Evolutionary conservation across 2,888 invertebrate genomes (phyloP).

Genomic region (Athripsodes cinereus): DNA sequence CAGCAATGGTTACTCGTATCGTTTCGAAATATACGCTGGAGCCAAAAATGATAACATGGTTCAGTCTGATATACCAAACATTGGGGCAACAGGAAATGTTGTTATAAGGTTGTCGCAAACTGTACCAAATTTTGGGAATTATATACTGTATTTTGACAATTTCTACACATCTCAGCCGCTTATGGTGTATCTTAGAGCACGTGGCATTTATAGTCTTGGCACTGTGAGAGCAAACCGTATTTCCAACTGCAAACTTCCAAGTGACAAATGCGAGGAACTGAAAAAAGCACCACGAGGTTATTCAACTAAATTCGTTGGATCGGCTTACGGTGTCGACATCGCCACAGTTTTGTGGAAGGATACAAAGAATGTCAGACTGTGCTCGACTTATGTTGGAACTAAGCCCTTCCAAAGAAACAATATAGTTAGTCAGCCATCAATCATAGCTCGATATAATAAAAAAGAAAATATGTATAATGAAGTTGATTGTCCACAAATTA

Average conservation of each 20-base stretch:
- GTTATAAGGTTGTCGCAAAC: conserved; percentile 23
- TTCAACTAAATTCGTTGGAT: background rate
- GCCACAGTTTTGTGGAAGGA: conserved; percentile 4
- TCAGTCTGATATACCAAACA: conserved; percentile 20
- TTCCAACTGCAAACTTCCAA: background rate
- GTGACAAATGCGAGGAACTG: background rate
- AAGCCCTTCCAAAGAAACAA: conserved; percentile 3
- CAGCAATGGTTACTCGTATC: conserved; percentile 27
- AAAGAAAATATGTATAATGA: background rate
- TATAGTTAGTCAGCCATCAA: background rate
- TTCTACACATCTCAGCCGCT: background rate
- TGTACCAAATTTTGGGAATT: conserved; percentile 2
- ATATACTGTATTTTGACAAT: conserved; percentile 5
- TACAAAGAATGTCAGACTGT: background rate
- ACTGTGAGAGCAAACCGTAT: conserved; percentile 1
- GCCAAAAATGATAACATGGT: conserved; percentile 25
- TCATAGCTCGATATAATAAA: background rate
- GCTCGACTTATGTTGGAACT: conserved; percentile 2
- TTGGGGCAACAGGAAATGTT: conserved; percentile 26
- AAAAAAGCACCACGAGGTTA: conserved; percentile 4
- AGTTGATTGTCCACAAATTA: background rate
- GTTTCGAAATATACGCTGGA: conserved; percentile 18
- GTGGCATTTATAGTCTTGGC: conserved; percentile 2
- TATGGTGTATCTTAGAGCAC: conserved; percentile 2
- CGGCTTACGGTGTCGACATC: background rate